phyloP scores from a whole-genome alignment of 2,113 vertebrate genomes.

The Naja naja region DNA sequence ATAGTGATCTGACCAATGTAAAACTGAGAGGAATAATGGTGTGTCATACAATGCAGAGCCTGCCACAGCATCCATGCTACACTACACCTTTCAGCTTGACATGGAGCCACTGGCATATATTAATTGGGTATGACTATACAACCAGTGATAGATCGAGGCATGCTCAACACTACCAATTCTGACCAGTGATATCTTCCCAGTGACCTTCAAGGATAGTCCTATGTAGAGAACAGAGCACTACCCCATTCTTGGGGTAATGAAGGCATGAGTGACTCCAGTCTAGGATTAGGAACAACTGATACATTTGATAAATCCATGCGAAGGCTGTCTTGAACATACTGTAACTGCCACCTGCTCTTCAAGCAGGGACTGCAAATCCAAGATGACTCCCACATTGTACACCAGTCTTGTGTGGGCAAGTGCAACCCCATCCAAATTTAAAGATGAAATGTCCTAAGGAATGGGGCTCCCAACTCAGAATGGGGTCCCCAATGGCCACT shows the following conservation, averaged over 20 bases:
- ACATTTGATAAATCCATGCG: neutral
- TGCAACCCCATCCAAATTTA: neutral
- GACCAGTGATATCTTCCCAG: neutral
- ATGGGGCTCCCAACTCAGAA: neutral
- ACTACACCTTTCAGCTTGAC: neutral
- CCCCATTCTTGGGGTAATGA: neutral
- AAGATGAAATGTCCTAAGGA: neutral
- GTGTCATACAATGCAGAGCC: neutral
- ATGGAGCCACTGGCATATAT: neutral
- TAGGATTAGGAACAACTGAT: neutral
- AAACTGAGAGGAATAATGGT: neutral
- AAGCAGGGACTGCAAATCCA: neutral
- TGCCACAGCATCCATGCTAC: neutral
- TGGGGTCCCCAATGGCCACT: neutral
- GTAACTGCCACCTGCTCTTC: neutral
- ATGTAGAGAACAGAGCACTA: neutral
- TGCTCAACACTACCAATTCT: neutral
- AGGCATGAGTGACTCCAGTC: neutral
- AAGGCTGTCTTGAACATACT: neutral
- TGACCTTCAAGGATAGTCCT: neutral
- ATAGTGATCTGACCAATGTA: neutral
- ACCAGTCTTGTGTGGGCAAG: neutral
- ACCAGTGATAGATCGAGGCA: neutral
- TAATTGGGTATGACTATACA: neutral
- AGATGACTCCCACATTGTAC: neutral